Conservation (phyloP, 2,113 vertebrate genomes). For the Notiomystis cincta region DNA sequence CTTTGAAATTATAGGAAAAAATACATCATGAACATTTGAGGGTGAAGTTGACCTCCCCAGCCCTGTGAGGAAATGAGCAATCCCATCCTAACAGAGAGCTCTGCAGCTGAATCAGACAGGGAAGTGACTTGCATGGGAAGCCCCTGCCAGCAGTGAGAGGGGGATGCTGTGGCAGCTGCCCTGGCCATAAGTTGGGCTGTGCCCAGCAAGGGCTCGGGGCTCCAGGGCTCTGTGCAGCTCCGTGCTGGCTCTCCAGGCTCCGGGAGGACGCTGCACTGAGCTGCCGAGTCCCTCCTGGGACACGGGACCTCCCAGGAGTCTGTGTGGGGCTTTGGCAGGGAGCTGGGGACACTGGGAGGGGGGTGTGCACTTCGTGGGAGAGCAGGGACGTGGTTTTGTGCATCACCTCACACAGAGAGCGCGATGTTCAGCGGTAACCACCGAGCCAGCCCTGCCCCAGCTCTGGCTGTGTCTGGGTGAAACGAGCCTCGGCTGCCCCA, state of each 20-base stretch:
- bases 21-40: background rate
- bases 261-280: rapidly evolving
- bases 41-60: background rate
- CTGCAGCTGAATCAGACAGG: background rate
- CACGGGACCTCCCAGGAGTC: rapidly evolving
- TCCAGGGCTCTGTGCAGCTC: rapidly evolving
- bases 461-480: background rate
- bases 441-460: background rate
- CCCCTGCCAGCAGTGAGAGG: rapidly evolving
- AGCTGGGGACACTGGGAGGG: rapidly evolving
- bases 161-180: rapidly evolving
- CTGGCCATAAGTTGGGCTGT: rapidly evolving
- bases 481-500: background rate
- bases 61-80: background rate
- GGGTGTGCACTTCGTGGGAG: rapidly evolving
- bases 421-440: background rate
- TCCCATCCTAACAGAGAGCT: rapidly evolving
- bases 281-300: rapidly evolving
- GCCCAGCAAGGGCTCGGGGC: background rate
- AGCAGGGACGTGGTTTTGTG: background rate
- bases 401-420: background rate
- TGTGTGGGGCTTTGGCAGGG: background rate
- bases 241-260: rapidly evolving
- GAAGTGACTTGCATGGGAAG: background rate
- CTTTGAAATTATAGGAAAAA: background rate